Base-by-base conservation (phyloP, 2,797 vertebrate species). In the Coregonus sp. region DNA sequence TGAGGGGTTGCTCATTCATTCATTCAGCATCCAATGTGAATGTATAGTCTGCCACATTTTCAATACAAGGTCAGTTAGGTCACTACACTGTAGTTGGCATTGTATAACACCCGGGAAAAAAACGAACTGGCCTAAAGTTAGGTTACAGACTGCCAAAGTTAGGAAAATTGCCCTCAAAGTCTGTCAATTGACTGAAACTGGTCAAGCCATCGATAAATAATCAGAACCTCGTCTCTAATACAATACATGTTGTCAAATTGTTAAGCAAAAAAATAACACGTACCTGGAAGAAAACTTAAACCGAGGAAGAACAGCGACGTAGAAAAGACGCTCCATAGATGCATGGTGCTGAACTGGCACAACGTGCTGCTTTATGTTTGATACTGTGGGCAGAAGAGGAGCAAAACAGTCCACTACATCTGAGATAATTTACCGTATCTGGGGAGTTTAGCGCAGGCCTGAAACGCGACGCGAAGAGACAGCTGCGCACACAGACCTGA, bases 231-330 rank as follows among this genome's bases (percentile, higher is more conserved):
- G 40, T 47, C 40, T 47, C 40, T 12, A 11, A 47, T 47, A 2
- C 9, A 18, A 59, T 9, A n/a, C 5, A 5, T 18, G 5, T 2
- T 59, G 56, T 47, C 2, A 47, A 59, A 18, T 20, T 7, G 4
- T 69, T 9, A 37, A 37, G 35, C 1, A 18, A 9, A 18, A 66
- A 65, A 1, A 6, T 1, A 47, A 9, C 40, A 33, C 83, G 51
- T 84, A 87, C 86, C 86, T 80, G 79, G 81, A 70, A 78, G 51
- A 75, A 80, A 68, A 72, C 67, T 72, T 56, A 47, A 47, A 47
- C 29, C 67, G 35, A 76, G 33, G 18, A 84, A 9, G 37, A 83
- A 75, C 47, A 73, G 59, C n/a, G 82, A 20, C 9, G 56, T 59
- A 47, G 70, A 67, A 40, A 72, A 40, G 18, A 72, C 14, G 18